These are phyloP conservation scores for Lypha dubia DNA, from an alignment of 2,888 invertebrate species.

Conservation along the genomic window DNA sequence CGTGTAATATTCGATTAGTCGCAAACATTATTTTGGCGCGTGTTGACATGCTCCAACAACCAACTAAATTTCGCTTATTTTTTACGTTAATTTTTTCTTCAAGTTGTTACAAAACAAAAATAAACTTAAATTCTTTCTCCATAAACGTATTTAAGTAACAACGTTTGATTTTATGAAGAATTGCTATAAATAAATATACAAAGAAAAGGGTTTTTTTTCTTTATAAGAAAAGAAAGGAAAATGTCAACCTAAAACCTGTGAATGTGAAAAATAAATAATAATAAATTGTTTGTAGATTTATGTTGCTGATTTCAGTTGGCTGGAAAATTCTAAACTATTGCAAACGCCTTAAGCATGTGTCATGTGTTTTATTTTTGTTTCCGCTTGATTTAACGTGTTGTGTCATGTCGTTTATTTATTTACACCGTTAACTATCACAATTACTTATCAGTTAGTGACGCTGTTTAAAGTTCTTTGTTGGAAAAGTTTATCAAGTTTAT, in stretches of 20 bases:
- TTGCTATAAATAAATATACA: background rate
- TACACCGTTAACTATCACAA: constrained; percentile 27
- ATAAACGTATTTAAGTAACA: constrained; percentile 27
- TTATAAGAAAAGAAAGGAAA: background rate
- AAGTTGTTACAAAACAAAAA: constrained; percentile 5
- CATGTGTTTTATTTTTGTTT: constrained; percentile 1
- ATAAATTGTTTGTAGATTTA: constrained; percentile 29
- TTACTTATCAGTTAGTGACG: constrained; percentile 40
- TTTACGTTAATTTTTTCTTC: constrained; percentile 67
- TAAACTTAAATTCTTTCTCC: constrained; percentile 37
- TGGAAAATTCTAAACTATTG: background rate
- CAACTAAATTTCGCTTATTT: constrained; percentile 79
- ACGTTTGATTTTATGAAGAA: background rate
- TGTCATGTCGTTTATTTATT: constrained; percentile 12
- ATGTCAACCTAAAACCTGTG: background rate
- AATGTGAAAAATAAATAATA: constrained; percentile 1
- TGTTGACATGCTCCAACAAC: constrained; percentile 80
- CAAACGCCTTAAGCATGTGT: background rate
- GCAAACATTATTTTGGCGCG: constrained; percentile 83
- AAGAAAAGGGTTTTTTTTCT: background rate
- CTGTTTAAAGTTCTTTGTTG: constrained; percentile 3
- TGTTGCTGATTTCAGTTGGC: constrained; percentile 44
- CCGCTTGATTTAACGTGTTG: background rate
- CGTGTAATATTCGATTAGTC: constrained; percentile 76
- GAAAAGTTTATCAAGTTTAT: constrained; percentile 33